These are phyloP conservation scores for Baccha elongata DNA, from an alignment of 2,888 invertebrate genomes.

Conservation along the genomic window DNA sequence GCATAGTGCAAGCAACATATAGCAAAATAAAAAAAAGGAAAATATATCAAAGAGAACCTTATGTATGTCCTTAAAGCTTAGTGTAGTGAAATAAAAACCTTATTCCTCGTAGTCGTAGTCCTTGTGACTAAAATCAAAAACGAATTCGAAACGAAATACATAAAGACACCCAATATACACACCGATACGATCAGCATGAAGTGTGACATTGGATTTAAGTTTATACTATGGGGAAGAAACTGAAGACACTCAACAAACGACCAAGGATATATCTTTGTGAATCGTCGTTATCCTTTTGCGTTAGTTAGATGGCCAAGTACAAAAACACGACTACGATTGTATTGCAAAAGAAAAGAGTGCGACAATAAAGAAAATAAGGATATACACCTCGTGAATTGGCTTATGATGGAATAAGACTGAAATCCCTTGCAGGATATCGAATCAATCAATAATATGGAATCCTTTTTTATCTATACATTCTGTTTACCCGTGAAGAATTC, in stretches of 20 bases:
- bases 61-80: constrained; percentile 51
- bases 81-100: constrained; percentile 24
- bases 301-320: constrained; percentile 35
- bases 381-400: constrained; percentile 38
- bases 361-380: constrained; percentile 25
- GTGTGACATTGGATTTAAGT: constrained; percentile 59
- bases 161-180: constrained; percentile 29
- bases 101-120: not conserved
- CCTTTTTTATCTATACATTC: not conserved
- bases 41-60: constrained; percentile 15
- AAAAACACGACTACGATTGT: constrained; percentile 14
- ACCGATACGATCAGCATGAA: constrained; percentile 68
- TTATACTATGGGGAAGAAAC: constrained; percentile 6
- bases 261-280: constrained; percentile 42
- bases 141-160: constrained; percentile 46
- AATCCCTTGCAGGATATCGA: constrained; percentile 29
- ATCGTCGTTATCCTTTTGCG: constrained; percentile 50
- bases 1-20: constrained; percentile 21
- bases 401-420: constrained; percentile 35
- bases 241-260: constrained; percentile 57
- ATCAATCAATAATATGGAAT: constrained; percentile 57
- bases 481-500: not conserved
- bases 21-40: not conserved
- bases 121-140: constrained; percentile 59
- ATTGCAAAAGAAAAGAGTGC: constrained; percentile 19